Base-by-base conservation (phyloP, 2,888 invertebrate species). In the Arge pagana region DNA sequence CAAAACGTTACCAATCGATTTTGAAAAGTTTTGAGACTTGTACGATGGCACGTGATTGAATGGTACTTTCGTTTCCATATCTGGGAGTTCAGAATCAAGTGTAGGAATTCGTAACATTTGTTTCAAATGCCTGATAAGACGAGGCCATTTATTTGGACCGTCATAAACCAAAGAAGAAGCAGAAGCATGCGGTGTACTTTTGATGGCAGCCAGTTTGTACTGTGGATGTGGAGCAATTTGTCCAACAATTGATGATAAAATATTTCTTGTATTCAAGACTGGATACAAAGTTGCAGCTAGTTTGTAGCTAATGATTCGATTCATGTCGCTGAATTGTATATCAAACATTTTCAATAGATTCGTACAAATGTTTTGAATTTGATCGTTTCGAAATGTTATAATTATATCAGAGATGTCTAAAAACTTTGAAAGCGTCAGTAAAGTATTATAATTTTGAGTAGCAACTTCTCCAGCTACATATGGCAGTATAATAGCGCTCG, bases 391-490 rank as follows among this genome's bases (percentile, higher is more conserved):
- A 62, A 81, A 77, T 13, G 81, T 48, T 42, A 80, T 61, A 13
- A 71, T 70, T 13, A 76, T 60, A 59, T 82, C 80, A 7, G 72
- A 68, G 3, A 71, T 56, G 45, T 78, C 76, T 48, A 75, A 74
- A 6, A 82, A 68, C 62, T 78, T 79, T 0, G 79, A 66, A 13
- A 82, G 56, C 13, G 79, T 79, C 53, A 82, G 64, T 23, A 82
- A 48, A 11, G 78, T 78, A 57, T 82, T 82, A 60, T 81, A 82
- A 65, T 78, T 79, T 59, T 82, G 82, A 0, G 79, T 79, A 8
- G 77, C 77, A 24, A 81, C 74, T 69, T 82, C 82, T 3, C 82
- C 82, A 28, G 71, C 75, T 19, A 65, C 54, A 63, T 79, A 81
- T 1, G 82, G 82, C 36, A 82, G 62, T 18, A 82, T 68, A 5